phyloP scores from a whole-genome alignment of 1,140 invertebrate species.

The Drosophila auraria region DNA sequence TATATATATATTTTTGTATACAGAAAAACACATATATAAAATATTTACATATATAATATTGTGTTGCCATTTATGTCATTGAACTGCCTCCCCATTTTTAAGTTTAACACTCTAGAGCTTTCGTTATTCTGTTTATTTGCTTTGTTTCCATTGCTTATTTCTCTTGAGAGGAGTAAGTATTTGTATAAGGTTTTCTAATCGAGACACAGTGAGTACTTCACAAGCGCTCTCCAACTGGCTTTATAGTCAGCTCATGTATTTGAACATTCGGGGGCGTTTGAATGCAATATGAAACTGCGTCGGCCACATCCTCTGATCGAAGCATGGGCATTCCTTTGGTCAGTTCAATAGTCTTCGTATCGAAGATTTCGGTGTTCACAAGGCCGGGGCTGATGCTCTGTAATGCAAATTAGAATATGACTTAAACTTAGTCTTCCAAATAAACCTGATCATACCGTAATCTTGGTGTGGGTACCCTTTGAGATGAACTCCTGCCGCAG shows the following conservation, averaged over 20 bases:
- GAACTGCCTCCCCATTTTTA: too few relatives aligned
- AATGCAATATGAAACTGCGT: conserved; percentile 87
- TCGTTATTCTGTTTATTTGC: too few relatives aligned
- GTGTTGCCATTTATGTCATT: conserved; percentile 48
- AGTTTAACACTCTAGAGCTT: too few relatives aligned
- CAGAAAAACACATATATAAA: conserved; percentile 20
- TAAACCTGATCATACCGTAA: conserved; percentile 53
- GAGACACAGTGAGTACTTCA: conserved; percentile 6
- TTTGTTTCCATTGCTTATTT: too few relatives aligned
- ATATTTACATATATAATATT: conserved; percentile 61
- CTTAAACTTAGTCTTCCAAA: background rate
- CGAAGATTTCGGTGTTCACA: conserved; percentile 85
- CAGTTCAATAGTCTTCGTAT: conserved; percentile 24
- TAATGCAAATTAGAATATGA: conserved; percentile 8
- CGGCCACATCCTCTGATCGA: conserved; percentile 86
- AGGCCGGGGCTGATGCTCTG: conserved; percentile 88
- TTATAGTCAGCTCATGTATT: conserved; percentile 69
- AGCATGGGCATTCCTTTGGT: conserved; percentile 63
- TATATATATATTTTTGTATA: conserved; percentile 37
- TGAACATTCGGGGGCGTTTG: conserved; percentile 87
- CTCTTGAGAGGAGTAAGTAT: background rate
- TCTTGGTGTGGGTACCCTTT: conserved; percentile 59
- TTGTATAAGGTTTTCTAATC: background rate
- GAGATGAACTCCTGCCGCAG: conserved; percentile 88
- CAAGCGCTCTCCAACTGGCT: conserved; percentile 66